phyloP scores from a whole-genome alignment of 1,140 invertebrate species.

The Pollicipes pollicipes region DNA sequence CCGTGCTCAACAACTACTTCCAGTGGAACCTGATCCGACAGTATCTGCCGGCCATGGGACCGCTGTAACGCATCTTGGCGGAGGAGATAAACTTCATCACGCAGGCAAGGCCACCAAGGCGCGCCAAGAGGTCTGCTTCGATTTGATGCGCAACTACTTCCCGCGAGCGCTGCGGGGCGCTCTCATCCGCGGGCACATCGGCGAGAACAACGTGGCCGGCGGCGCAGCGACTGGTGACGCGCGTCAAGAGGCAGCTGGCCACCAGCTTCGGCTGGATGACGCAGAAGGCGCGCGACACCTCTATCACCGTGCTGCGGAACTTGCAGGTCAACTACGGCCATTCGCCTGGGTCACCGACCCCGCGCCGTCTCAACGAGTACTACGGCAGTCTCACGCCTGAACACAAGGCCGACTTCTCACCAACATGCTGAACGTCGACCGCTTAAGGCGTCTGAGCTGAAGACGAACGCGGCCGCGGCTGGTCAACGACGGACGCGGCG shows the following conservation, averaged over 20 bases:
- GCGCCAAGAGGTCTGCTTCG: background rate
- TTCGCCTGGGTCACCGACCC: background rate
- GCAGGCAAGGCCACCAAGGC: background rate
- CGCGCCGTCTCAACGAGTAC: background rate
- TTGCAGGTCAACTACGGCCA: background rate
- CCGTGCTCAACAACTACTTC: background rate
- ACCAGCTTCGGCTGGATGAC: background rate
- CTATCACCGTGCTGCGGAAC: background rate
- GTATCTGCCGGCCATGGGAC: background rate
- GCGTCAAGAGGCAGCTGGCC: background rate
- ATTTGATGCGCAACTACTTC: background rate
- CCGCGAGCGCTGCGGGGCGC: background rate
- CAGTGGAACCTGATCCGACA: background rate
- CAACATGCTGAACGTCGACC: background rate
- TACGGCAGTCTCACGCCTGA: background rate
- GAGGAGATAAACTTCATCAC: background rate
- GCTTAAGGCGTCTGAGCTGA: background rate
- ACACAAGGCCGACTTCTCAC: background rate
- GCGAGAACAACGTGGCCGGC: background rate
- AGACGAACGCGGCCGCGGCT: background rate
- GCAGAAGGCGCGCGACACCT: background rate
- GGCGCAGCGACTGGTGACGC: background rate
- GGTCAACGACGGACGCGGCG: background rate
- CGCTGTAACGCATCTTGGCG: background rate
- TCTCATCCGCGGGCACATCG: background rate